Conservation (phyloP, 2,888 invertebrate genomes). For the Coleophora deauratella region DNA sequence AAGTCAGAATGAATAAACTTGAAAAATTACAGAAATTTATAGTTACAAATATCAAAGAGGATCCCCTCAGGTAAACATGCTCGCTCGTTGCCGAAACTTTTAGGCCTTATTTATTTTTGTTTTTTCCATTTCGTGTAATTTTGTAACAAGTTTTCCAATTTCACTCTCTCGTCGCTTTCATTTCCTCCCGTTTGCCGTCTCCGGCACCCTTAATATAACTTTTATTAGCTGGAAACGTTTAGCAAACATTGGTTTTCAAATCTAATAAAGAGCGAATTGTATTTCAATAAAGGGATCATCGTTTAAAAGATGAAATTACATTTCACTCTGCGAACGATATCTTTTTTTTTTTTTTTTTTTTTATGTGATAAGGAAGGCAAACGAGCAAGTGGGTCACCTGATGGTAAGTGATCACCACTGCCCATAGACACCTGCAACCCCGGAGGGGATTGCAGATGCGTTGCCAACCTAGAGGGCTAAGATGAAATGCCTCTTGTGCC, state of each 20-base stretch:
- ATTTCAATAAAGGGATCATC: constrained; percentile 39
- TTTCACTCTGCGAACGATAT: not conserved
- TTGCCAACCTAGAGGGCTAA: no score
- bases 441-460: no score
- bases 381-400: no score
- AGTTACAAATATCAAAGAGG: constrained; percentile 21
- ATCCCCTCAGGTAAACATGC: constrained; percentile 30
- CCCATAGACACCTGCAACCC: no score
- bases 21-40: constrained; percentile 12
- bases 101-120: constrained; percentile 57
- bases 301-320: constrained; percentile 9
- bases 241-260: constrained; percentile 66
- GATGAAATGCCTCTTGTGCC: no score
- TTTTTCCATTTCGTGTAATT: constrained; percentile 63
- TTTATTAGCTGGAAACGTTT: constrained; percentile 70
- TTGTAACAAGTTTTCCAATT: constrained; percentile 73
- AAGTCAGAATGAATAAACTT: not conserved
- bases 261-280: constrained; percentile 56
- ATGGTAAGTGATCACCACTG: no score
- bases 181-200: constrained; percentile 58
- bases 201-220: constrained; percentile 63
- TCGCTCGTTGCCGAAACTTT: constrained; percentile 46
- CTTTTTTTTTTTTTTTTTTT: no score
- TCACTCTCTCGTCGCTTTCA: constrained; percentile 69
- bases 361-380: no score